Percentiles rank a stretch among this genome's conserved stretches.
Evolutionary conservation across 2,888 invertebrate species (phyloP).

Genomic region (Pollenia amentaria): DNA sequence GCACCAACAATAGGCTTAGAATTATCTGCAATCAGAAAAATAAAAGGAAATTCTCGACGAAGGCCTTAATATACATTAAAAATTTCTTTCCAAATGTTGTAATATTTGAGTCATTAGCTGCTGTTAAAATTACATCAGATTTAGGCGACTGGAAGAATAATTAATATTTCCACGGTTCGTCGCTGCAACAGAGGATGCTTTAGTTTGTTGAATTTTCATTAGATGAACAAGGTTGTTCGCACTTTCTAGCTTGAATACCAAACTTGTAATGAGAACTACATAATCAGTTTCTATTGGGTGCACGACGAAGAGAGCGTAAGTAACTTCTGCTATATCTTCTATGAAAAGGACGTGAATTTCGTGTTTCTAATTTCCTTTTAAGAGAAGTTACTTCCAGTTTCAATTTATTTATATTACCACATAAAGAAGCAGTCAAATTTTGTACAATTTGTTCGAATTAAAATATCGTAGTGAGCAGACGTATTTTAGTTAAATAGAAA

Average conservation of each 20-base stretch:
- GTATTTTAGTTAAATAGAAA: too few species aligned
- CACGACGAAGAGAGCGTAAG: background rate
- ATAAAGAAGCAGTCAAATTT: too few species aligned
- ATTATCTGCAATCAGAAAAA: slow-evolving; percentile 10
- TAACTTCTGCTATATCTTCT: background rate
- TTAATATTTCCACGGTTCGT: background rate
- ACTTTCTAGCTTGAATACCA: background rate
- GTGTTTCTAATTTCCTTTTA: background rate
- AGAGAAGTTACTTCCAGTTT: background rate
- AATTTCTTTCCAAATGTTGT: too few species aligned
- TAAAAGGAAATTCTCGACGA: slow-evolving; percentile 11
- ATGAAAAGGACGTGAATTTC: background rate
- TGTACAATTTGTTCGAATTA: too few species aligned
- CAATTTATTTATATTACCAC: background rate
- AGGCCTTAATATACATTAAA: background rate
- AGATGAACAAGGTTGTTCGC: background rate
- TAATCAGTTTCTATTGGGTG: background rate
- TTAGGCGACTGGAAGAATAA: background rate
- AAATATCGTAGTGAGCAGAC: too few species aligned
- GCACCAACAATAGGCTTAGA: background rate
- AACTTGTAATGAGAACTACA: background rate
- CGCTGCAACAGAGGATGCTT: background rate
- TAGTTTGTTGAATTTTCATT: background rate
- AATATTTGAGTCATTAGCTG: too few species aligned
- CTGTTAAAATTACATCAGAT: background rate